Percentiles rank a stretch among this genome's conserved stretches.
Evolutionary conservation across 2,113 vertebrate species (phyloP).

Genomic region (Brachyhypopomus gauderio): DNA sequence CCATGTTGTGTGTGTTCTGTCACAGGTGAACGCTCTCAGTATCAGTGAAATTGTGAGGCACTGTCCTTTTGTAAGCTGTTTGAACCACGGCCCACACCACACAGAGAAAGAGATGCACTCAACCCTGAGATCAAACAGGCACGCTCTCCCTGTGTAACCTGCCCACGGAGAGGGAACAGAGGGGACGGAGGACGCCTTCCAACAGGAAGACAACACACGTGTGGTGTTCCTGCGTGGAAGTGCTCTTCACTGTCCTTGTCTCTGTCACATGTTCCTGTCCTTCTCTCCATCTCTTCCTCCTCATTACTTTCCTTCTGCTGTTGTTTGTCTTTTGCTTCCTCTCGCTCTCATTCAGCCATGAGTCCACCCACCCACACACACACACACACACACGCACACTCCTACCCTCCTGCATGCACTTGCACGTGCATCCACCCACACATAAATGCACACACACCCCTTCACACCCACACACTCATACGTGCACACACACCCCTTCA

Average conservation of each 20-base stretch:
- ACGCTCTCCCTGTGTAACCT: background rate
- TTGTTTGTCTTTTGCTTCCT: background rate
- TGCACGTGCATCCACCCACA: too few relatives aligned
- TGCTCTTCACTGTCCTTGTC: background rate
- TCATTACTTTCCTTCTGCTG: background rate
- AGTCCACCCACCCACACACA: too few relatives aligned
- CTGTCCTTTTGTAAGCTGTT: background rate
- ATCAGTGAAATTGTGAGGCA: background rate
- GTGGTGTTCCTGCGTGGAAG: too few relatives aligned
- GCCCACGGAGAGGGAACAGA: background rate
- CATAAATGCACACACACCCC: too few relatives aligned
- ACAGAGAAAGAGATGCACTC: constrained; percentile 5
- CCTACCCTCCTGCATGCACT: too few relatives aligned
- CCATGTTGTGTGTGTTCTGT: background rate
- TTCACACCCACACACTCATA: too few relatives aligned
- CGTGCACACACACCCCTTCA: too few relatives aligned
- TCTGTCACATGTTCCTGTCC: background rate
- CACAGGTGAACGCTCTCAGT: background rate
- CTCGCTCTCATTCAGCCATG: background rate
- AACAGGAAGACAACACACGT: too few relatives aligned
- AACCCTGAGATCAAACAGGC: constrained; percentile 4
- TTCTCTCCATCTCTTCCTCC: background rate
- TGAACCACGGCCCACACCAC: constrained; percentile 7
- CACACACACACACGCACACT: background rate
- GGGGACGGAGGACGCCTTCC: background rate